A percentile compares a stretch with the other conserved stretches of the same genome.
phyloP scores from a whole-genome alignment of 2,797 vertebrate species.

The Xenops minutus region DNA sequence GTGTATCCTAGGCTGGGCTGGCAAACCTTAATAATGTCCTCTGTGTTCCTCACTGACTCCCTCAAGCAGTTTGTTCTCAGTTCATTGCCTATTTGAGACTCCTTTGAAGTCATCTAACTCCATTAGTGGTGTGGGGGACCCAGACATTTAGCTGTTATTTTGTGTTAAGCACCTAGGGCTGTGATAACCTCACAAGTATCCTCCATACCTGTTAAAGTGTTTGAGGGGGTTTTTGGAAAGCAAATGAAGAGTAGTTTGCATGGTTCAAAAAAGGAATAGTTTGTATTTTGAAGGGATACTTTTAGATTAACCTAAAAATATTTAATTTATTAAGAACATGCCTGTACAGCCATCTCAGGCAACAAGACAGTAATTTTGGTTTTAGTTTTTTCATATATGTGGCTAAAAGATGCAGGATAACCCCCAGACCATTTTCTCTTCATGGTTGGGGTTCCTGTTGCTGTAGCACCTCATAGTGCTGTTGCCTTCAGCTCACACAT shows the following conservation, averaged over 20 bases:
- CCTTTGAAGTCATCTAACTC: neutral
- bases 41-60: neutral
- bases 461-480: neutral
- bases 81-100: neutral
- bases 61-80: neutral
- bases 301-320: neutral
- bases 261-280: neutral
- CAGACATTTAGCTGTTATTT: neutral
- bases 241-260: neutral
- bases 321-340: neutral
- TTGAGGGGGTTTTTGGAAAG: neutral
- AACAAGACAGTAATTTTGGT: neutral
- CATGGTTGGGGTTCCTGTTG: neutral
- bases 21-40: neutral
- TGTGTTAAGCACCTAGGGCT: neutral
- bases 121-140: neutral
- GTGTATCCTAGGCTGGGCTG: neutral
- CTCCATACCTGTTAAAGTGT: neutral
- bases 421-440: neutral
- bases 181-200: neutral
- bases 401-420: neutral
- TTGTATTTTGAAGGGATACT: neutral
- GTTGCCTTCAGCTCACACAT: neutral
- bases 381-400: neutral
- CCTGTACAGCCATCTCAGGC: neutral